Evolutionary conservation across 2,888 invertebrate genomes (phyloP), one percentile per base, ranked within the genome.

Genomic region (Orthosia cruda): DNA sequence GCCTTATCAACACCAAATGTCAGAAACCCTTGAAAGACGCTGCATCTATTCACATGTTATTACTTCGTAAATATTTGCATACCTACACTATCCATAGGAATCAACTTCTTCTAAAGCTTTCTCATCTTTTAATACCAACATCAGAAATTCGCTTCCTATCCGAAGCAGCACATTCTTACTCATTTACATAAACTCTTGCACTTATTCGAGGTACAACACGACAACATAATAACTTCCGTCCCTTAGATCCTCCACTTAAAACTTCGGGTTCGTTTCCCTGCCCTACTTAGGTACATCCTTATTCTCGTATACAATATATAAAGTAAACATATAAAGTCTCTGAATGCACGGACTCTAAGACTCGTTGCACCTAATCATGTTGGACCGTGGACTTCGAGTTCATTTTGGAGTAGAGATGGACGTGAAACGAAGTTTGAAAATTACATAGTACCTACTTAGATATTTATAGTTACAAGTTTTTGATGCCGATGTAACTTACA

Each of bases 291-390:
- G 15, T 26, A 70, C 71, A 55, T 70, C 40, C 71, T 61, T 70
- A 75, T 16, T 49, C 47, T 5, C 18, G 12, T 26, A 18, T 13
- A 54, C 59, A 78, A 49, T 26, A 54, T 78, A 78, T 18, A 15
- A 23, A 16, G n/a, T 47, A 68, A 5, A 7, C 5, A 5, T 32
- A 26, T 26, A 26, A 26, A 23, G 40, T 59, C 49, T 61, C 32
- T 75, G 54, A 59, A 54, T 5, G 23, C 58, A 74, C 11, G 40
- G 52, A 23, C 20, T 49, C 32, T 61, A 23, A 54, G 18, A 59
- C 45, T 16, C 47, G 32, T 13, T 69, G 49, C 69, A 54, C 18
- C 47, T 49, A 77, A 77, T 74, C 58, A 58, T 67, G n/a, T 67
- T 47, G 13, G 40, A 50, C 13, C 26, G 18, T 57, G 58, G 50